phyloP scores from a whole-genome alignment of 2,797 vertebrate species.

The Acridotheres tristis region DNA sequence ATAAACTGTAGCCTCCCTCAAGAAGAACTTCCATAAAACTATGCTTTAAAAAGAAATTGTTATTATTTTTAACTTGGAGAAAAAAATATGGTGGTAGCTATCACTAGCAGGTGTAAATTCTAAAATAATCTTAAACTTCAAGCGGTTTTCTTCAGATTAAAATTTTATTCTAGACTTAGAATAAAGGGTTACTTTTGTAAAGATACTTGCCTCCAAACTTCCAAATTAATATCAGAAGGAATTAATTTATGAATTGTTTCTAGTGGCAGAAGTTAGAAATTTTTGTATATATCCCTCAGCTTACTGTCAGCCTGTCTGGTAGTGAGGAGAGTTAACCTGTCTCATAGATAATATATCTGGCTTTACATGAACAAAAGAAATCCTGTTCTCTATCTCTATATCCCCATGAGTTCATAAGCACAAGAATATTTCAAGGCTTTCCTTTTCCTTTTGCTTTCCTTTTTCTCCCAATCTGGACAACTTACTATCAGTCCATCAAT shows the following conservation, averaged over 20 bases:
- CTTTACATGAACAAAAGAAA: slow-evolving; percentile 13
- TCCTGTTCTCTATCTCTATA: neutral
- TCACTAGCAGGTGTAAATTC: neutral
- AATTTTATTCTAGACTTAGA: neutral
- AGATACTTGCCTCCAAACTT: neutral
- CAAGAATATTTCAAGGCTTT: neutral
- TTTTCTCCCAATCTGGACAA: neutral
- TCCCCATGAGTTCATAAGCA: neutral
- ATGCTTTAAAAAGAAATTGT: neutral
- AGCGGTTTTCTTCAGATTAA: neutral
- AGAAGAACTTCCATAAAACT: neutral
- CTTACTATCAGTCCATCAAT: neutral
- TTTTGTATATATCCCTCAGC: rapidly evolving
- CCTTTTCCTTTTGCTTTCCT: neutral
- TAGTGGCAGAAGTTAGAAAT: neutral
- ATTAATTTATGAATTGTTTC: neutral
- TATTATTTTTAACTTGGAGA: neutral
- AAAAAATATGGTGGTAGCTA: neutral
- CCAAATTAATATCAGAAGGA: neutral
- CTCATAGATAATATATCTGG: neutral
- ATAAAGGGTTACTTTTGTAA: neutral
- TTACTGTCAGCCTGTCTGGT: neutral
- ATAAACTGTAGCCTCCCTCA: neutral
- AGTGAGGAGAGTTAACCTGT: neutral
- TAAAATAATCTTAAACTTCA: neutral